These are phyloP conservation scores for Drosophila novamexicana DNA, from an alignment of 1,140 invertebrate genomes.

Conservation along the genomic window DNA sequence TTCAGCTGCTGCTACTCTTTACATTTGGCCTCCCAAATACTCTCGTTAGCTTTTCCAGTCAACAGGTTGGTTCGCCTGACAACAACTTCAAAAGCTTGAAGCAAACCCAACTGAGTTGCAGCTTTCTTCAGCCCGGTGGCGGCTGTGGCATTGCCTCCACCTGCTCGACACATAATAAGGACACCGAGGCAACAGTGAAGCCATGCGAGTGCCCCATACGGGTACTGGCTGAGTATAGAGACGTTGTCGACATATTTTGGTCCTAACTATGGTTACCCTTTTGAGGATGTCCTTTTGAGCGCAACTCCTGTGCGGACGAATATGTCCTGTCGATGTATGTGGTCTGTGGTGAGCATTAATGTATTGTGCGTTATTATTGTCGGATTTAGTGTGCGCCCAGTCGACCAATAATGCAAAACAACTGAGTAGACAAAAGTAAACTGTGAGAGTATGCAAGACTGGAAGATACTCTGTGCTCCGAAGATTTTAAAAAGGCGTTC, in stretches of 20 bases:
- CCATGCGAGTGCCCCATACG: background rate
- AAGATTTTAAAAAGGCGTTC: too few relatives aligned
- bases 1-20: too few relatives aligned
- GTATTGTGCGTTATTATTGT: conserved; percentile 28
- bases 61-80: conserved; percentile 1
- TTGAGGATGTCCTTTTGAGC: background rate
- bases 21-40: background rate
- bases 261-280: background rate
- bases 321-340: conserved; percentile 14
- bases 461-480: background rate
- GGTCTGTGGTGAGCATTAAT: conserved; percentile 20
- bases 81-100: background rate
- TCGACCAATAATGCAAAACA: conserved; percentile 12
- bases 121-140: background rate
- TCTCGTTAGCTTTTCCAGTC: background rate
- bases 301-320: conserved; percentile 4
- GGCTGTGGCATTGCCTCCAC: background rate
- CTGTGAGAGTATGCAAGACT: background rate
- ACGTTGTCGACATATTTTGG: background rate
- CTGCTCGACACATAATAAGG: background rate
- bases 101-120: background rate
- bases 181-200: background rate
- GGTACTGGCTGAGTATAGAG: background rate
- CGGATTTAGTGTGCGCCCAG: conserved; percentile 28
- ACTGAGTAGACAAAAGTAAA: background rate